phyloP scores from a whole-genome alignment of 2,888 invertebrate species.

The Trachelus troglodyta region DNA sequence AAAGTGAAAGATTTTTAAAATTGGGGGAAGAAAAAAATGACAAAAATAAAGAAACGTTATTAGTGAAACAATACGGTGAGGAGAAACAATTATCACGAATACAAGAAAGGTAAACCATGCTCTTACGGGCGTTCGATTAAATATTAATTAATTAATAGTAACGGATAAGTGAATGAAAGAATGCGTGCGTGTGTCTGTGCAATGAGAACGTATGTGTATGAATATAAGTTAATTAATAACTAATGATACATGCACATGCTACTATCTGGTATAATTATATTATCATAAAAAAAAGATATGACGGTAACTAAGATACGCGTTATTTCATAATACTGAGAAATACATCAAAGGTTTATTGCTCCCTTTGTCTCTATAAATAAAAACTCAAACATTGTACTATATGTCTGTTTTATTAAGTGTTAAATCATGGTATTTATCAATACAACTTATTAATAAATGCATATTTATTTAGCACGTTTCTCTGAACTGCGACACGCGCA shows the following conservation, averaged over 20 bases:
- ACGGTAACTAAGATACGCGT: slow-evolving; percentile 58
- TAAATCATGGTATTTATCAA: too few relatives aligned
- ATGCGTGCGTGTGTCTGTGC: slow-evolving; percentile 31
- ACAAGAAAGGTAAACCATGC: slow-evolving; percentile 26
- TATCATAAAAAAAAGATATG: slow-evolving; percentile 48
- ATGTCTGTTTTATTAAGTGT: slow-evolving; percentile 34
- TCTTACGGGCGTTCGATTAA: slow-evolving; percentile 21
- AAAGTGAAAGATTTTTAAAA: too few relatives aligned
- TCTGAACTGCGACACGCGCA: too few relatives aligned
- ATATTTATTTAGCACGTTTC: too few relatives aligned
- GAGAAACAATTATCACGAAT: slow-evolving; percentile 36
- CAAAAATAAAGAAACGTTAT: slow-evolving; percentile 18
- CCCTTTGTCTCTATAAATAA: slow-evolving; percentile 58
- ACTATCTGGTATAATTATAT: slow-evolving; percentile 50
- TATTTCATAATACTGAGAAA: slow-evolving; percentile 56
- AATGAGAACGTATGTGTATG: slow-evolving; percentile 27
- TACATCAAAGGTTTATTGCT: slow-evolving; percentile 54
- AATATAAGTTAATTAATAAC: slow-evolving; percentile 51
- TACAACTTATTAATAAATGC: too few relatives aligned
- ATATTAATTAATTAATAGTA: slow-evolving; percentile 26
- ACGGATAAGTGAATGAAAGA: slow-evolving; percentile 36
- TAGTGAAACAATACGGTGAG: slow-evolving; percentile 27
- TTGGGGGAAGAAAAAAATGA: slow-evolving; percentile 10
- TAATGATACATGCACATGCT: slow-evolving; percentile 58
- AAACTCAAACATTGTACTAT: slow-evolving; percentile 46